Conservation (phyloP, 2,113 vertebrate genomes). For the Brachionichthys hirsutus region DNA sequence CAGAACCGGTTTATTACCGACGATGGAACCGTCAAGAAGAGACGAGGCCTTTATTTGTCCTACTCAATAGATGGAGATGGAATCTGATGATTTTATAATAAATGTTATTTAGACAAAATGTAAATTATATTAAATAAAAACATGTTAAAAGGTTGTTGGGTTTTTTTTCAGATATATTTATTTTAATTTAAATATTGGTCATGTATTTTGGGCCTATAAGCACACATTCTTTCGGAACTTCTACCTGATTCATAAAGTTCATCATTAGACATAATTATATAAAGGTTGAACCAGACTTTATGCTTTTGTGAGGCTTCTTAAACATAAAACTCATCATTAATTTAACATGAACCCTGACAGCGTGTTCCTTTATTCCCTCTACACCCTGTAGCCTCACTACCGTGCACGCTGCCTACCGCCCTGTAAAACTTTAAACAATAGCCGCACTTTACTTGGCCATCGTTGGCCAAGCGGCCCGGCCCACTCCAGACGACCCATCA, state of each 20-base stretch:
- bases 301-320: constrained; percentile 30
- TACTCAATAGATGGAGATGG: too few species aligned
- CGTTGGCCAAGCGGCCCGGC: constrained; percentile 50
- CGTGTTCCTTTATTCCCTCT: constrained; percentile 24
- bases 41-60: too few species aligned
- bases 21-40: too few species aligned
- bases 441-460: constrained; percentile 51
- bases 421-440: constrained; percentile 67
- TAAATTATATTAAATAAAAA: too few species aligned
- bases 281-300: constrained; percentile 25
- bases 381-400: constrained; percentile 28
- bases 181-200: neutral
- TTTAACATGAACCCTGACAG: constrained; percentile 44
- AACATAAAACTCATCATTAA: constrained; percentile 43
- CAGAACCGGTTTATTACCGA: too few species aligned
- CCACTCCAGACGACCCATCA: constrained; percentile 53
- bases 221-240: too few species aligned
- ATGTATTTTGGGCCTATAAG: neutral
- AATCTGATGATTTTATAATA: too few species aligned
- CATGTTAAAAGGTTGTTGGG: too few species aligned
- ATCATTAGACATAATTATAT: constrained; percentile 28
- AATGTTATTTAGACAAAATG: too few species aligned
- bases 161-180: neutral
- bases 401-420: constrained; percentile 28
- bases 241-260: constrained; percentile 35